phyloP scores from a whole-genome alignment of 2,888 invertebrate species.

The Chrysodeixis includens region DNA sequence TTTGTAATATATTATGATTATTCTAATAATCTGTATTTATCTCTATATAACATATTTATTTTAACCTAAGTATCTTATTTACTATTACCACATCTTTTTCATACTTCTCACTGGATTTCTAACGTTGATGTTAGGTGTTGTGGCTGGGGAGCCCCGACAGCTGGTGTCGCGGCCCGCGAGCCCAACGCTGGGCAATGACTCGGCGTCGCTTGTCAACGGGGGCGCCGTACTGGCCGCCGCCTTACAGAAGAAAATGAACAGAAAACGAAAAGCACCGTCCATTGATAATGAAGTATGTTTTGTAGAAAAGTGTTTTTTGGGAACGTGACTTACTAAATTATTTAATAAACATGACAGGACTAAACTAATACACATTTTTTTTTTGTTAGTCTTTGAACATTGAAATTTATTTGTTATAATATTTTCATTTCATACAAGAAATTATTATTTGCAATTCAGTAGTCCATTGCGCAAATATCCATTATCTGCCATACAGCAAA shows the following conservation, averaged over 20 bases:
- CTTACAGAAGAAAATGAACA: slow-evolving; percentile 95
- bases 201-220: slow-evolving; percentile 92
- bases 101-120: neutral
- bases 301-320: neutral
- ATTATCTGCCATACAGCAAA: too few species aligned
- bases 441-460: too few species aligned
- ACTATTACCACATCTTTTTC: neutral
- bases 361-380: neutral
- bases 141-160: slow-evolving; percentile 78
- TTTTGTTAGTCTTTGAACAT: too few species aligned
- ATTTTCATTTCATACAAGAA: too few species aligned
- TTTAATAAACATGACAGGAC: neutral
- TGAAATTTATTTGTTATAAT: too few species aligned
- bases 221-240: slow-evolving; percentile 95
- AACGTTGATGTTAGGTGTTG: slow-evolving; percentile 43
- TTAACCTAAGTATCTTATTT: neutral
- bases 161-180: slow-evolving; percentile 83
- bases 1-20: neutral
- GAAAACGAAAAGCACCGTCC: slow-evolving; percentile 93
- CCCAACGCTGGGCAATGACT: slow-evolving; percentile 78
- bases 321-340: neutral
- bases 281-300: slow-evolving; percentile 79
- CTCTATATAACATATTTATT: neutral
- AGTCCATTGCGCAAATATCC: too few species aligned
- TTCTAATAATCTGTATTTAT: neutral